Base-by-base conservation (phyloP, 2,113 vertebrate genomes). In the Anhinga anhinga region DNA sequence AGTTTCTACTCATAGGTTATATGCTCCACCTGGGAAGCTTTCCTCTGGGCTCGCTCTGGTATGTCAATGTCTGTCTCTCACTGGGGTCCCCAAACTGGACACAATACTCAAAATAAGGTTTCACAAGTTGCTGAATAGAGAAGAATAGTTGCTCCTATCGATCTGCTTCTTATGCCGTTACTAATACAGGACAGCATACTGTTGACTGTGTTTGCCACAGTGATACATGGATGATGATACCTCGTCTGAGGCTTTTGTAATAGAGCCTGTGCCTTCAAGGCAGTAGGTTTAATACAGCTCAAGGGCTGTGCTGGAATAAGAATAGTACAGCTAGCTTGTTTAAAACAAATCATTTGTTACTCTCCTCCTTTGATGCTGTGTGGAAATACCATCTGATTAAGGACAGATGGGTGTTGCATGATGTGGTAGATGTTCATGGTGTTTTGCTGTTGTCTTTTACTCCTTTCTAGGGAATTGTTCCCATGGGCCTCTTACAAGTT, bases 71-170 rank as follows among this genome's bases (percentile, higher is more conserved):
- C 58, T 82, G 25, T 71, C 10, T 74, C 10, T 66, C 89, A 32
- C 8, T 78, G 52, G 4, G 32, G n/a, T 70, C 34, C n/a, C 50
- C 25, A 58, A 20, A 71, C 27, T 42, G 32, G 19, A 13, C 11
- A 7, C n/a, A 55, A 21, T 52, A 53, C 21, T 19, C 20, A 27
- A 71, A 74, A 45, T 27, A 30, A 0, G 1, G 22, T 70, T 83
- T 81, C 40, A 36, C 10, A 42, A 18, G 32, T 23, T 61, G 38
- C 52, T 63, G 23, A 50, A 30, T 7, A 63, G n/a, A 45, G 58
- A 71, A 19, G 19, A 45, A 3, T 4, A 26, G 15, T 32, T 62
- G 19, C 26, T 69, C 0, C 0, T 76, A 1, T 45, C 0, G 3
- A 20, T 66, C 10, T 76, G 14, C 34, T 84, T 42, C 20, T 92